Conservation (phyloP, 2,888 invertebrate species). For the Ariolimax columbianus region DNA sequence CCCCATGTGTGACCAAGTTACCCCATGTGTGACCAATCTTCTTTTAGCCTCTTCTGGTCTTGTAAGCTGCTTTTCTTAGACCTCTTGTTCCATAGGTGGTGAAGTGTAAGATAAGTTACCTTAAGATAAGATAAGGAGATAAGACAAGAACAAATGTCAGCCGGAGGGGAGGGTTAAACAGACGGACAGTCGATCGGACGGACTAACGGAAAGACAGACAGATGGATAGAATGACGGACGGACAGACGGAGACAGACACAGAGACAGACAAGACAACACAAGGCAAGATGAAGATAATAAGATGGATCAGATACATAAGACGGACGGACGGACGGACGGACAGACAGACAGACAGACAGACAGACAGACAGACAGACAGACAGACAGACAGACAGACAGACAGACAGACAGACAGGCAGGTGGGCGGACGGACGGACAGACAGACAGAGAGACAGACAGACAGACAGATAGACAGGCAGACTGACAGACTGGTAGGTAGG, state of each 20-base stretch:
- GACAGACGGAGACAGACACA: not conserved
- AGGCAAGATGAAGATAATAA: too few species aligned
- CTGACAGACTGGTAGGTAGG: not conserved
- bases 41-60: too few species aligned
- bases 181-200: not conserved
- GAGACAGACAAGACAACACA: not conserved
- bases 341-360: not conserved
- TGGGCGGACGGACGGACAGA: not conserved
- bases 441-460: not conserved
- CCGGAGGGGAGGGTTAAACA: not conserved
- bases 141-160: too few species aligned
- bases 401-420: conserved; percentile 3
- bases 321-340: not conserved
- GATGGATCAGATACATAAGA: not conserved
- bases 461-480: not conserved
- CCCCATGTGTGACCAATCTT: too few species aligned
- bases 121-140: too few species aligned
- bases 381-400: conserved; percentile 11
- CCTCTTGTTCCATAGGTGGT: too few species aligned
- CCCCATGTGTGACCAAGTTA: too few species aligned
- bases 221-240: not conserved
- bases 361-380: not conserved
- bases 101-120: too few species aligned
- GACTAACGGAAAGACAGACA: not conserved
- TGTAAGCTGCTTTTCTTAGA: too few species aligned